Evolutionary conservation across 2,113 vertebrate species (phyloP).

Genomic region (Pelecanus crispus): DNA sequence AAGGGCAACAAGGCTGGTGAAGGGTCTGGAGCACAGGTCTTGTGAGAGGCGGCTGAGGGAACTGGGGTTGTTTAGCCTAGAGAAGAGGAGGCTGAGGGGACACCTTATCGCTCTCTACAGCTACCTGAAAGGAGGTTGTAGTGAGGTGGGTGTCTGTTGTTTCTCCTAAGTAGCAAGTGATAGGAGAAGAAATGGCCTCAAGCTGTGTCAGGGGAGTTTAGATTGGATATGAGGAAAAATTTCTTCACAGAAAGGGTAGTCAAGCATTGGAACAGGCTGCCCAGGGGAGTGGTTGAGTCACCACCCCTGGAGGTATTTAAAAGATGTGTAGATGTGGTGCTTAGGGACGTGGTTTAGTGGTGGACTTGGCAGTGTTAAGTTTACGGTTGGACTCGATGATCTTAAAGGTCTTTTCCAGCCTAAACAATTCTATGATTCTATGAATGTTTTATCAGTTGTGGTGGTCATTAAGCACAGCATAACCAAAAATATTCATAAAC

Average conservation of each 20-base stretch:
- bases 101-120: background rate
- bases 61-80: background rate
- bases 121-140: background rate
- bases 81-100: background rate
- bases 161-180: background rate
- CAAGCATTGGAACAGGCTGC: background rate
- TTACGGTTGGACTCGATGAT: background rate
- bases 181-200: background rate
- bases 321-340: background rate
- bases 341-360: background rate
- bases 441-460: slow-evolving; percentile 16
- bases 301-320: background rate
- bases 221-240: background rate
- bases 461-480: background rate
- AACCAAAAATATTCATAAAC: slow-evolving; percentile 4
- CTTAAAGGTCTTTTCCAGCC: background rate
- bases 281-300: background rate
- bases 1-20: background rate
- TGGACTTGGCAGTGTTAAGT: background rate
- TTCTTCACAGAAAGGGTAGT: background rate
- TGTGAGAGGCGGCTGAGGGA: background rate
- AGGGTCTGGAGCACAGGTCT: background rate
- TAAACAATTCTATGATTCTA: background rate
- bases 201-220: background rate
- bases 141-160: background rate